A percentile compares a stretch with the other conserved stretches of the same genome.
phyloP scores from a whole-genome alignment of 2,797 vertebrate species.

The Cyprinella venusta region DNA sequence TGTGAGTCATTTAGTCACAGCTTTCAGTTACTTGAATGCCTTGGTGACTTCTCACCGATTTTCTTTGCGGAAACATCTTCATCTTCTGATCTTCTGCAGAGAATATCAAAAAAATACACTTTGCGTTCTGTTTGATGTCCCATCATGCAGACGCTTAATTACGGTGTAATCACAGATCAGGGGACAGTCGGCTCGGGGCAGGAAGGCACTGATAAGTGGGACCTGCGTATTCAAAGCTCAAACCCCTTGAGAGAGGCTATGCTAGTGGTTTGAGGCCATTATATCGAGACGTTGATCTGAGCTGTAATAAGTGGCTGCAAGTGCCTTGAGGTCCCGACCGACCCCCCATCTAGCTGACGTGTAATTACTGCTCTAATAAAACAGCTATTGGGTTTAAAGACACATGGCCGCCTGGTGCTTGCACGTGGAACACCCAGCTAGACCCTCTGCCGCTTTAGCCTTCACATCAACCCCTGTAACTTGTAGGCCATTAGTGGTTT shows the following conservation, averaged over 20 bases:
- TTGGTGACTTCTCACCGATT: background rate
- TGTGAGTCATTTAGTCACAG: slow-evolving; percentile 26
- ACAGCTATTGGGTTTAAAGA: slow-evolving; percentile 57
- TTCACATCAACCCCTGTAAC: slow-evolving; percentile 28
- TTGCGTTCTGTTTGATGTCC: slow-evolving; percentile 40
- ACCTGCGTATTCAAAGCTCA: slow-evolving; percentile 54
- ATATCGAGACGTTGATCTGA: slow-evolving; percentile 65
- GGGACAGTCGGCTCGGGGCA: slow-evolving; percentile 50
- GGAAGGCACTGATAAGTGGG: slow-evolving; percentile 56
- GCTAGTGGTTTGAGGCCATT: slow-evolving; percentile 46
- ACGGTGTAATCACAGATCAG: slow-evolving; percentile 59
- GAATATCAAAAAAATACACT: slow-evolving; percentile 38
- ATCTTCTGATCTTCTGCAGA: slow-evolving; percentile 17
- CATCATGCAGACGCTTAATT: slow-evolving; percentile 61
- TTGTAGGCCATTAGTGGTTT: slow-evolving; percentile 35
- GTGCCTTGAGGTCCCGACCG: slow-evolving; percentile 58
- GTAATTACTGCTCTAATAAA: slow-evolving; percentile 75
- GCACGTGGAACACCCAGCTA: slow-evolving; percentile 59
- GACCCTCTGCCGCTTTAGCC: slow-evolving; percentile 10
- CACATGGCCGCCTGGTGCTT: slow-evolving; percentile 28
- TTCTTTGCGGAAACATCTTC: background rate
- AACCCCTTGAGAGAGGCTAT: slow-evolving; percentile 44
- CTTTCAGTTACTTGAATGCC: slow-evolving; percentile 1
- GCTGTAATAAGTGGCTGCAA: slow-evolving; percentile 67
- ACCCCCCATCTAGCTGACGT: slow-evolving; percentile 55